These are phyloP conservation scores for Gadus chalcogrammus DNA, from an alignment of 2,113 vertebrate species.

Conservation along the genomic window DNA sequence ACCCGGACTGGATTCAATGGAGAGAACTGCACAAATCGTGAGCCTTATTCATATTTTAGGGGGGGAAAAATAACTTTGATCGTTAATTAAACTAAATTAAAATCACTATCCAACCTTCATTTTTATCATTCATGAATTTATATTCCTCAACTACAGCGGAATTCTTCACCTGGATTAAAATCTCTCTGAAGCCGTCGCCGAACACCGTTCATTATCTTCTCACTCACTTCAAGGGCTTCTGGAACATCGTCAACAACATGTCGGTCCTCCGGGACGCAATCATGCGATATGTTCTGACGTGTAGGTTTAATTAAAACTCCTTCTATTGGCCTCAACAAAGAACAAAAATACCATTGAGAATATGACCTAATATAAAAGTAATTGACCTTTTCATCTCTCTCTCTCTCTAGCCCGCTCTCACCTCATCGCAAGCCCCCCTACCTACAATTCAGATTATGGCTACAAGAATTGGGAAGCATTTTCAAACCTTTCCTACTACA, in stretches of 20 bases:
- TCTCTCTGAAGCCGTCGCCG: constrained; percentile 82
- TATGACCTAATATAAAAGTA: neutral
- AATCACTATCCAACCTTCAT: neutral
- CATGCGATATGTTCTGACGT: constrained; percentile 92
- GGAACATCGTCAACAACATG: constrained; percentile 92
- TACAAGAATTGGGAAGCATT: constrained; percentile 96
- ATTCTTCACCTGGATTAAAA: constrained; percentile 83
- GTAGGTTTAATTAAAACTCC: constrained; percentile 73
- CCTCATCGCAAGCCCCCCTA: constrained; percentile 92
- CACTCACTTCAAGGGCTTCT: constrained; percentile 88
- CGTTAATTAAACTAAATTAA: neutral
- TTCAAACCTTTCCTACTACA: constrained; percentile 93
- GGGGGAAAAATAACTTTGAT: neutral
- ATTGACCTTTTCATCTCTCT: neutral
- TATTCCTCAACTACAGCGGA: constrained; percentile 74
- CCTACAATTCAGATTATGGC: constrained; percentile 84
- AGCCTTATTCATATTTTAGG: constrained; percentile 43
- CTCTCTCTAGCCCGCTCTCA: constrained; percentile 82
- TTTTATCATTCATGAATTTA: neutral
- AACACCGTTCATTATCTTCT: constrained; percentile 92
- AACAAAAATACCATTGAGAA: neutral
- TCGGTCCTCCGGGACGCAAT: constrained; percentile 82
- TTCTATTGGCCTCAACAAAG: too few relatives aligned
- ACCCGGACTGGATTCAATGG: constrained; percentile 88
- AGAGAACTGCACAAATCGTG: constrained; percentile 87